Base-by-base conservation (phyloP, 53 echinoderm and acorn worm genomes). In the Holothuria leucospilota region DNA sequence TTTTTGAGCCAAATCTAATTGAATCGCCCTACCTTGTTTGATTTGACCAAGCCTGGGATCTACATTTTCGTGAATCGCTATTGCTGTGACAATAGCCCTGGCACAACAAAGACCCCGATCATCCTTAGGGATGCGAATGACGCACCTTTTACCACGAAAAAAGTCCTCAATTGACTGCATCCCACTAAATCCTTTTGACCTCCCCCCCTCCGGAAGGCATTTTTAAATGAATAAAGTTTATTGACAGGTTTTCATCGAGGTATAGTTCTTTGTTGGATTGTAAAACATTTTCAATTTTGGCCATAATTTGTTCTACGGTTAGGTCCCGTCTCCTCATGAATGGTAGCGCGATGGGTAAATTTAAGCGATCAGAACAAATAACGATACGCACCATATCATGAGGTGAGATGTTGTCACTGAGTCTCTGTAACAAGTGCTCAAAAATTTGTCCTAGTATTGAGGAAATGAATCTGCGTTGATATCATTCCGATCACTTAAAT, bases 71-170 rank as follows among this genome's bases (percentile, higher is more conserved):
- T 84, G 84, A 25, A 86, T 68, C 2, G 87, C 68, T 34, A 82
- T 80, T 9, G 90, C 93, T 2, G 93, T 93, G 14, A 90, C 93
- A 16, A 93, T 84, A 7, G 92, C 93, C 66, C 90, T 78, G 0
- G 93, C 80, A 29, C 87, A 90, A 66, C 90, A 87, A 51, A 90
- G 40, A 8, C 77, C 26, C 34, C 87, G 56, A 6, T 88, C 69
- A 28, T 87, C 82, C 56, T 70, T 67, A 11, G 67, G 67, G 20
- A 67, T 29, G 13, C 27, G 13, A 30, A 67, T 13, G 27, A 30
- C 28, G 27, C 28, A 27, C 27, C 67, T 67, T 13, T 67, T 67
- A 29, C 12, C 67, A 29, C 67, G 28, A 29, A 67, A 67, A 67
- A 67, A 46, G 30, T 30, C 30, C 28, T 67, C 30, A 27, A 27